Evolutionary conservation across 2,797 vertebrate species (phyloP).

Genomic region (Neosalanx taihuensis): DNA sequence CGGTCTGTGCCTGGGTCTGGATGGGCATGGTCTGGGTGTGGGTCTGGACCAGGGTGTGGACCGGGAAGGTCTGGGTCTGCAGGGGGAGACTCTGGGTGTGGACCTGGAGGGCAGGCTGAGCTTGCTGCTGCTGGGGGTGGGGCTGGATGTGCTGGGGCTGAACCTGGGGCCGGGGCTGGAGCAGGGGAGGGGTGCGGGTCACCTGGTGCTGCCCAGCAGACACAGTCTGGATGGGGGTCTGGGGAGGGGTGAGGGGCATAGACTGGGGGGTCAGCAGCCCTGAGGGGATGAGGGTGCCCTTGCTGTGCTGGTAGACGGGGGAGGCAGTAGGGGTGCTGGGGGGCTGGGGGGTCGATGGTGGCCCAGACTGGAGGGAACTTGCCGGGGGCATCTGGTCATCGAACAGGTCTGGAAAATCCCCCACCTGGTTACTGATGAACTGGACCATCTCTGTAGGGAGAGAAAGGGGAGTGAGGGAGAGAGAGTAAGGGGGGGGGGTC

Average conservation of each 20-base stretch:
- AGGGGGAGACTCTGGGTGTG: conserved; percentile 71
- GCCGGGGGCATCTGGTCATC: conserved; percentile 80
- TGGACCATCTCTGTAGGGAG: conserved; percentile 89
- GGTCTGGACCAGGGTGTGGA: conserved; percentile 74
- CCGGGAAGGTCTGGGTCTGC: conserved; percentile 66
- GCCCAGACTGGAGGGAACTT: conserved; percentile 39
- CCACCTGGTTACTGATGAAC: conserved; percentile 95
- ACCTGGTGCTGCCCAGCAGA: conserved; percentile 40
- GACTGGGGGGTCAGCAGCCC: conserved; percentile 56
- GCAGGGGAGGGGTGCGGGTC: conserved; percentile 72
- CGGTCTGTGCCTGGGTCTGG: conserved; percentile 88
- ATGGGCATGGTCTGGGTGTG: conserved; percentile 78
- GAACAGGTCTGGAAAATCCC: conserved; percentile 92
- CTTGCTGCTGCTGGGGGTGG: conserved; percentile 59
- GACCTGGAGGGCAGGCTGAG: conserved; percentile 67
- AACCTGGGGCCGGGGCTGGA: conserved; percentile 73
- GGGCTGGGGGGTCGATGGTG: conserved; percentile 45
- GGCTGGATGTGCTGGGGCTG: conserved; percentile 68
- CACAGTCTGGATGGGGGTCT: conserved; percentile 65
- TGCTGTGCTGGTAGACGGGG: conserved; percentile 51
- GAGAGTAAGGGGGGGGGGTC: too few species aligned
- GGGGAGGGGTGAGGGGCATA: conserved; percentile 67
- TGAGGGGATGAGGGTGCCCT: conserved; percentile 27
- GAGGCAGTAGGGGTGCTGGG: conserved; percentile 58
- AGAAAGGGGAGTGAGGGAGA: background rate